Evolutionary conservation across 2,797 vertebrate species (phyloP).

Genomic region (Liasis olivaceus): DNA sequence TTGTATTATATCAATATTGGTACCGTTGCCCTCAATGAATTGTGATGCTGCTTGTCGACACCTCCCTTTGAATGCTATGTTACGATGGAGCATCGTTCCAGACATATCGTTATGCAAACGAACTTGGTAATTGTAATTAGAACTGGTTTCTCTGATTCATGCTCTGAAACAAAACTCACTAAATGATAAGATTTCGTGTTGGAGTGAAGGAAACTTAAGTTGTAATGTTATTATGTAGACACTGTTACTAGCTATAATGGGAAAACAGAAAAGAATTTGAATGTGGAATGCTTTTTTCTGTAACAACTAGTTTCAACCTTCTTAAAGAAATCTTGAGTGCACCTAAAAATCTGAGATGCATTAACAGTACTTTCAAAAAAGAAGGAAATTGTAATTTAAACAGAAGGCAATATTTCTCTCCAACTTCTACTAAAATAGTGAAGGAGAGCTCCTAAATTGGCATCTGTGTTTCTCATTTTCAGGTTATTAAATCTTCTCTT

Average conservation of each 20-base stretch:
- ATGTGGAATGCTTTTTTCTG: not conserved
- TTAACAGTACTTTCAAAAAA: not conserved
- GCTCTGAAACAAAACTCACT: not conserved
- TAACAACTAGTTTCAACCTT: not conserved
- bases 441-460: not conserved
- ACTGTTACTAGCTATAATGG: not conserved
- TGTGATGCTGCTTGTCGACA: not conserved
- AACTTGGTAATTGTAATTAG: not conserved
- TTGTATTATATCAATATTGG: too few species aligned
- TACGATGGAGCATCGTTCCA: not conserved
- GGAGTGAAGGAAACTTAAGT: not conserved
- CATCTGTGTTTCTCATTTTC: constrained; percentile 49
- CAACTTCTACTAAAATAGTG: constrained; percentile 12
- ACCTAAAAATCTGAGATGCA: not conserved
- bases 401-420: not conserved
- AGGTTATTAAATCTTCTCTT: constrained; percentile 80
- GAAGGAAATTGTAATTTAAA: not conserved
- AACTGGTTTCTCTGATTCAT: not conserved
- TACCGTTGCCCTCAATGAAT: not conserved
- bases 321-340: not conserved
- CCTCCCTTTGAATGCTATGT: not conserved
- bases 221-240: not conserved
- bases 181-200: not conserved
- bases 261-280: not conserved
- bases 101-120: not conserved